Evolutionary conservation across 2,797 vertebrate species (phyloP).

Genomic region (Danio tinwini): DNA sequence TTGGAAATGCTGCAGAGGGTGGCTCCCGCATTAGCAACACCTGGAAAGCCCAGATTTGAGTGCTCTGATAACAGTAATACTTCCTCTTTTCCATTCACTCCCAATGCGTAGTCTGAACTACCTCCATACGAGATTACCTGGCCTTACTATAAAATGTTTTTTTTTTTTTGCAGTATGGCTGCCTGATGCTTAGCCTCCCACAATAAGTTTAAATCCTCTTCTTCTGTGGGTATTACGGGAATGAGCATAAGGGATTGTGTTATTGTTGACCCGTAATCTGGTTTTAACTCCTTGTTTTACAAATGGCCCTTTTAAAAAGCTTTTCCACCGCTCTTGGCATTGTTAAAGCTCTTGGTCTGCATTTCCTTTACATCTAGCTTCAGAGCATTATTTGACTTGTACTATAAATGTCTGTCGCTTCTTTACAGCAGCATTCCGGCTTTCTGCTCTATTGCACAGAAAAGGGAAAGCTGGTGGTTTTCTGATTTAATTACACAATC

Average conservation of each 20-base stretch:
- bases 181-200: slow-evolving; percentile 65
- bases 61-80: slow-evolving; percentile 55
- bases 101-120: slow-evolving; percentile 56
- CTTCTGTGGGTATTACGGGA: slow-evolving; percentile 79
- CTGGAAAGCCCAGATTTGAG: slow-evolving; percentile 64
- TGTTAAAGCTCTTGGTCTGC: slow-evolving; percentile 52
- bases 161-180: slow-evolving; percentile 67
- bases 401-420: slow-evolving; percentile 23
- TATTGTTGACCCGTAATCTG: slow-evolving; percentile 86
- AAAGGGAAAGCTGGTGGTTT: background rate
- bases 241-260: slow-evolving; percentile 81
- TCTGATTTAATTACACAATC: background rate
- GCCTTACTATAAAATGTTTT: slow-evolving; percentile 72
- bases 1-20: slow-evolving; percentile 54
- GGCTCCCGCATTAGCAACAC: slow-evolving; percentile 54
- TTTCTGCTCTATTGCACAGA: background rate
- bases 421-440: background rate
- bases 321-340: slow-evolving; percentile 56
- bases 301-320: slow-evolving; percentile 80
- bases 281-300: slow-evolving; percentile 90
- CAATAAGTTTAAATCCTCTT: slow-evolving; percentile 81
- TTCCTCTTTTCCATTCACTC: slow-evolving; percentile 62
- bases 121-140: slow-evolving; percentile 74
- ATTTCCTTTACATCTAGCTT: slow-evolving; percentile 50
- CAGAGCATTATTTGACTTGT: slow-evolving; percentile 34